These are phyloP conservation scores for Caenorhabditis sulstoni DNA, from an alignment of 2,888 invertebrate species.

Conservation along the genomic window DNA sequence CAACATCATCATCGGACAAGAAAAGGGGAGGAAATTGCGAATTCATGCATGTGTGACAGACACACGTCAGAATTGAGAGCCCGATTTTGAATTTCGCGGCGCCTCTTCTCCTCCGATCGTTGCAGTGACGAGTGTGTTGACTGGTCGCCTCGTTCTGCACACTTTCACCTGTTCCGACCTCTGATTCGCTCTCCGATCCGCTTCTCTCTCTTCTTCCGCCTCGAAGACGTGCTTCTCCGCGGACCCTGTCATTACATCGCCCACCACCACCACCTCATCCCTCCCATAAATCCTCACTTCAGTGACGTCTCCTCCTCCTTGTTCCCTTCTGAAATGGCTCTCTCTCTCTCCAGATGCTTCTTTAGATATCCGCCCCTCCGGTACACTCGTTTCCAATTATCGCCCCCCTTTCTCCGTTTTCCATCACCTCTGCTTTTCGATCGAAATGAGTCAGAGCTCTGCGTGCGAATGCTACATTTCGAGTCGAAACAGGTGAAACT, in stretches of 20 bases:
- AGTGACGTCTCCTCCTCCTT: conserved; percentile 5
- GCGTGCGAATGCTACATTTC: background rate
- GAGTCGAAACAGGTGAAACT: conserved; percentile 19
- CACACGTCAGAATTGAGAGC: conserved; percentile 46
- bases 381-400: conserved; percentile 30
- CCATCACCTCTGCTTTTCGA: background rate
- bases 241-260: conserved; percentile 24
- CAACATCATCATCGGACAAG: conserved; percentile 33
- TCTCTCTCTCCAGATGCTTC: conserved; percentile 34
- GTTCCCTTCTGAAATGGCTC: no score
- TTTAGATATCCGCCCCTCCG: conserved; percentile 16
- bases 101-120: conserved; percentile 3
- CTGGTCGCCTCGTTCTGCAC: background rate
- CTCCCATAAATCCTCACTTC: background rate
- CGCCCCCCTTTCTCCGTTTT: conserved; percentile 8
- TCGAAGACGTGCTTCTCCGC: no score
- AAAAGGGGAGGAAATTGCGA: conserved; percentile 35
- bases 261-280: no score
- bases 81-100: conserved; percentile 31
- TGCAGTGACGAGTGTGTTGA: background rate
- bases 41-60: conserved; percentile 57
- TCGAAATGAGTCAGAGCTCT: conserved; percentile 3
- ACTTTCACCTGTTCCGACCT: background rate
- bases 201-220: conserved; percentile 1
- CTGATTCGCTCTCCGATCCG: background rate